Evolutionary conservation across 2,888 invertebrate species (phyloP).

Genomic region (Conistra vaccinii): DNA sequence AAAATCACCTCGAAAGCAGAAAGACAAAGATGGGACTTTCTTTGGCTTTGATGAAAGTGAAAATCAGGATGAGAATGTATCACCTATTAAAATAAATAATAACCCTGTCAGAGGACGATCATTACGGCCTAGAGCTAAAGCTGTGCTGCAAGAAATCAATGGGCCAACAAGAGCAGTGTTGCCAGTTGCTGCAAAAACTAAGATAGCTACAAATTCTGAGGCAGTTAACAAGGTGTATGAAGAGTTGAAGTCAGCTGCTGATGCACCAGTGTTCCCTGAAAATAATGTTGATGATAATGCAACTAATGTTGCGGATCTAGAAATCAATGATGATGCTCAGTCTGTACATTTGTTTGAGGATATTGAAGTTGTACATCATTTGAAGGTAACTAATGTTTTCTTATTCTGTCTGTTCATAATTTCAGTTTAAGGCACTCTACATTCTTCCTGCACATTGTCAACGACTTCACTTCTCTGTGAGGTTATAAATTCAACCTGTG

Average conservation of each 20-base stretch:
- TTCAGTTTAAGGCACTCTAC: too few relatives aligned
- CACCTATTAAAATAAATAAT: slow-evolving; percentile 75
- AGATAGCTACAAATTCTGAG: slow-evolving; percentile 73
- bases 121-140: slow-evolving; percentile 74
- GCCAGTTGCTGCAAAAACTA: slow-evolving; percentile 77
- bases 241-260: slow-evolving; percentile 77
- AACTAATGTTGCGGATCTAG: slow-evolving; percentile 69
- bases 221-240: slow-evolving; percentile 78
- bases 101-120: slow-evolving; percentile 67
- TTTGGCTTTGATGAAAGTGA: slow-evolving; percentile 88
- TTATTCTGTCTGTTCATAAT: too few relatives aligned
- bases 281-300: slow-evolving; percentile 66
- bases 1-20: slow-evolving; percentile 67
- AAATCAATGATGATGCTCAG: slow-evolving; percentile 72
- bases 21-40: slow-evolving; percentile 78
- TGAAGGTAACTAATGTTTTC: slow-evolving; percentile 75
- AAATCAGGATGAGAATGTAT: slow-evolving; percentile 82
- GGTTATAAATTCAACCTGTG: not conserved
- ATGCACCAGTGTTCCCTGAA: slow-evolving; percentile 77
- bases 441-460: not conserved
- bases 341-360: slow-evolving; percentile 88
- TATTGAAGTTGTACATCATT: slow-evolving; percentile 84
- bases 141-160: slow-evolving; percentile 82
- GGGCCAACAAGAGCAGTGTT: slow-evolving; percentile 76
- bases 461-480: not conserved